Evolutionary conservation across 92 coral and sea anemone genomes (phyloP).

Genomic region (Palythoa heliodiscus): DNA sequence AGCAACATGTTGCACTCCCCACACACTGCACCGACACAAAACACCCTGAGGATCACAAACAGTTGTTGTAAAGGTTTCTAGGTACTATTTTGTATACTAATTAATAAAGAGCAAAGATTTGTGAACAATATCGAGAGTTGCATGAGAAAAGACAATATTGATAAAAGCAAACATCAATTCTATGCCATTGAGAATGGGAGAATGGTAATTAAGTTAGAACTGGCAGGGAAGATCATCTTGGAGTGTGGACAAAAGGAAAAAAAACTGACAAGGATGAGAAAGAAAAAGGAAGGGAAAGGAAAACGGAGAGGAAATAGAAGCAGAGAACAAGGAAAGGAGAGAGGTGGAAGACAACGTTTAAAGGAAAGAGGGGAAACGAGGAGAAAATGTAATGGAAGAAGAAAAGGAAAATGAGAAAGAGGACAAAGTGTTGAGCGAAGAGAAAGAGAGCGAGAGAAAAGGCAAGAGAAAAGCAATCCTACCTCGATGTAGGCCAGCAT

Average conservation of each 20-base stretch:
- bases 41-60: constrained; percentile 53
- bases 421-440: not conserved
- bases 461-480: not conserved
- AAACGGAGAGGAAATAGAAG: too few species aligned
- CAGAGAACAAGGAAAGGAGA: not conserved
- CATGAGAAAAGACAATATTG: too few species aligned
- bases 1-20: constrained; percentile 84
- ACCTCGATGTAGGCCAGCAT: constrained; percentile 85
- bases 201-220: too few species aligned
- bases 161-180: too few species aligned
- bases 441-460: not conserved
- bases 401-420: not conserved
- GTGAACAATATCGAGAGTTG: too few species aligned
- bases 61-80: too few species aligned
- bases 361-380: not conserved
- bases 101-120: too few species aligned
- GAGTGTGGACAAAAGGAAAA: too few species aligned
- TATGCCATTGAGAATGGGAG: too few species aligned
- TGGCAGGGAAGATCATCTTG: too few species aligned
- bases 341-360: not conserved
- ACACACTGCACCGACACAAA: constrained; percentile 68
- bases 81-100: too few species aligned
- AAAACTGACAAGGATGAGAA: not conserved
- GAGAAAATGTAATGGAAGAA: not conserved
- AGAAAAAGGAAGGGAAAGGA: not conserved